phyloP scores from a whole-genome alignment of 2,113 vertebrate genomes.

The Cavia aperea region DNA sequence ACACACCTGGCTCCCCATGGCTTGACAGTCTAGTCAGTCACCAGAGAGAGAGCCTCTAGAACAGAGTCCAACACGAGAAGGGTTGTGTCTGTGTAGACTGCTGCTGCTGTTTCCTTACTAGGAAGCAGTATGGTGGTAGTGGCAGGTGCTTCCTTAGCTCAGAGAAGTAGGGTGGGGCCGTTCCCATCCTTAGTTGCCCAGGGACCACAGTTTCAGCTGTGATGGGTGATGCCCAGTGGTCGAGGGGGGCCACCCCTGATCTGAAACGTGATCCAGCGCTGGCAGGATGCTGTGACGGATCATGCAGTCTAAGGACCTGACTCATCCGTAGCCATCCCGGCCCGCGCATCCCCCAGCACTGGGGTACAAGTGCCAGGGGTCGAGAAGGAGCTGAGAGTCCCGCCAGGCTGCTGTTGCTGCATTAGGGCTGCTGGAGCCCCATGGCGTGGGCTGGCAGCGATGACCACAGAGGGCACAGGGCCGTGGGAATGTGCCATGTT shows the following conservation, averaged over 20 bases:
- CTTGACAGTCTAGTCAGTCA: conserved; percentile 22
- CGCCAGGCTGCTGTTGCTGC: background rate
- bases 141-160: background rate
- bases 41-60: background rate
- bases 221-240: background rate
- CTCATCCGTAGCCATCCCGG: conserved; percentile 25
- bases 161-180: conserved; percentile 1
- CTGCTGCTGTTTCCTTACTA: background rate
- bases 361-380: background rate
- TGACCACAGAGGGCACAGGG: background rate
- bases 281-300: conserved; percentile 5
- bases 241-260: conserved; percentile 9
- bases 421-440: conserved; percentile 2
- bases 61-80: background rate
- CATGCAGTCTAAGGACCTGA: conserved; percentile 32
- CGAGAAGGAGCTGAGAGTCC: conserved; percentile 24
- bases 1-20: background rate
- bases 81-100: background rate
- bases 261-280: conserved; percentile 14
- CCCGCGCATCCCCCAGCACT: background rate
- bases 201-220: background rate
- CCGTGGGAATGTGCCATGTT: background rate
- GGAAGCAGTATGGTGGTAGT: background rate
- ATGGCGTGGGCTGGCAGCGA: background rate
- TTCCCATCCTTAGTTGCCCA: conserved; percentile 5